Evolutionary conservation across 2,888 invertebrate genomes (phyloP).

Genomic region (Cephus nigrinus): DNA sequence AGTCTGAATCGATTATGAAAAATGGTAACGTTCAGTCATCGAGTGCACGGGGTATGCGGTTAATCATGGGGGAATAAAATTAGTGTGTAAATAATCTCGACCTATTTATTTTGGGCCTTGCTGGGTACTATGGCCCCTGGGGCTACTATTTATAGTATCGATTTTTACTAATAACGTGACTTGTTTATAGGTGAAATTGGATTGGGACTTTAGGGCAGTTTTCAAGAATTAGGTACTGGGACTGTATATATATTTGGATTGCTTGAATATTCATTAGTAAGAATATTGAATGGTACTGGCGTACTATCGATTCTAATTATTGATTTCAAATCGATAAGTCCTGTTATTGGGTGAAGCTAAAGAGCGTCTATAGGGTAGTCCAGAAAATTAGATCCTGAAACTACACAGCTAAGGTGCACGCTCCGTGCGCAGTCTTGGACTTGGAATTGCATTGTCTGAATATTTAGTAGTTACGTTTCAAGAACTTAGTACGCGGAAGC

Average conservation of each 20-base stretch:
- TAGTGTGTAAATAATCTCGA: not conserved
- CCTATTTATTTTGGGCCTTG: not conserved
- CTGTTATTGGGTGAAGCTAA: no score
- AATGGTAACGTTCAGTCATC: not conserved
- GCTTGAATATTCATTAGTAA: not conserved
- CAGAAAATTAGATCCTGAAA: no score
- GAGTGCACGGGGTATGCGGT: no score
- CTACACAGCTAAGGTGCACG: not conserved
- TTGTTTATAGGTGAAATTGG: not conserved
- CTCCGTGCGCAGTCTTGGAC: not conserved
- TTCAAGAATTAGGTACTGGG: not conserved
- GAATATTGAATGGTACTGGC: not conserved
- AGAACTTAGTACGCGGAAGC: not conserved
- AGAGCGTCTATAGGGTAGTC: no score
- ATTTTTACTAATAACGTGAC: not conserved
- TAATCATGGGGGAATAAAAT: not conserved
- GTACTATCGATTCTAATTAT: not conserved
- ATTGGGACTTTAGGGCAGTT: not conserved
- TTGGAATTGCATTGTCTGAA: not conserved
- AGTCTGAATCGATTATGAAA: not conserved
- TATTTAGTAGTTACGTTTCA: not conserved
- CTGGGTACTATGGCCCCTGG: not conserved
- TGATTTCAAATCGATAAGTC: no score
- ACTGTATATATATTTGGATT: not conserved
- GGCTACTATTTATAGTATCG: not conserved